Evolutionary conservation across 2,797 vertebrate species (phyloP).

Genomic region (Neosilurus mollespiculum): DNA sequence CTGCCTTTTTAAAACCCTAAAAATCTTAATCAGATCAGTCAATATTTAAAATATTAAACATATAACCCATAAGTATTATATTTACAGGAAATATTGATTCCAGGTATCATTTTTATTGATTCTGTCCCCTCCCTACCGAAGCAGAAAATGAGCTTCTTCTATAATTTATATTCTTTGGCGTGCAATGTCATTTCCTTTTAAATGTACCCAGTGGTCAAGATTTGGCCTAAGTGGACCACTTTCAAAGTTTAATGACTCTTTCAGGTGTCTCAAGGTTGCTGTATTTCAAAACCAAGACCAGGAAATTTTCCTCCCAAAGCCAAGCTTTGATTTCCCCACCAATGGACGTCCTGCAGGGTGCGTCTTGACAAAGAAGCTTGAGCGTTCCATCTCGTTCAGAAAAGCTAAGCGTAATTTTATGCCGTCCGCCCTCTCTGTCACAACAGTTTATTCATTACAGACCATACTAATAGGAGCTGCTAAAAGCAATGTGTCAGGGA

Average conservation of each 20-base stretch:
- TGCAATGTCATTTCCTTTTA: constrained; percentile 17
- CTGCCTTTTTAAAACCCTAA: background rate
- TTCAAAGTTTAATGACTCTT: constrained; percentile 37
- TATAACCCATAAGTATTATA: background rate
- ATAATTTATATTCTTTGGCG: constrained; percentile 27
- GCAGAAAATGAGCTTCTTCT: constrained; percentile 1
- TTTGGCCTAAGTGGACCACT: constrained; percentile 30
- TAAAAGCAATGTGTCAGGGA: constrained; percentile 44
- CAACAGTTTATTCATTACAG: constrained; percentile 50
- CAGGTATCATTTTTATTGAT: constrained; percentile 12
- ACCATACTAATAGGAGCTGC: constrained; percentile 38
- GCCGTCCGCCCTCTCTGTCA: constrained; percentile 43
- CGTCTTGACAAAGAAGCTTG: constrained; percentile 17
- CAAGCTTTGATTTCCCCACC: background rate
- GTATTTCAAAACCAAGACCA: constrained; percentile 18
- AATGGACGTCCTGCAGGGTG: background rate
- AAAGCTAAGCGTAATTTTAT: constrained; percentile 38
- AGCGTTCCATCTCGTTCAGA: constrained; percentile 13
- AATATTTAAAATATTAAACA: background rate
- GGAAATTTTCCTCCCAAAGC: constrained; percentile 20
- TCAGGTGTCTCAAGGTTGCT: constrained; percentile 42
- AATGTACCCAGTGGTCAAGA: constrained; percentile 9
- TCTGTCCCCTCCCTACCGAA: background rate
- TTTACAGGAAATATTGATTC: constrained; percentile 9
- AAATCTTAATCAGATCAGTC: constrained; percentile 5